A percentile compares a stretch with the other conserved stretches of the same genome.
Evolutionary conservation across 1,140 invertebrate species (phyloP).

Genomic region (Ceratina japonica): DNA sequence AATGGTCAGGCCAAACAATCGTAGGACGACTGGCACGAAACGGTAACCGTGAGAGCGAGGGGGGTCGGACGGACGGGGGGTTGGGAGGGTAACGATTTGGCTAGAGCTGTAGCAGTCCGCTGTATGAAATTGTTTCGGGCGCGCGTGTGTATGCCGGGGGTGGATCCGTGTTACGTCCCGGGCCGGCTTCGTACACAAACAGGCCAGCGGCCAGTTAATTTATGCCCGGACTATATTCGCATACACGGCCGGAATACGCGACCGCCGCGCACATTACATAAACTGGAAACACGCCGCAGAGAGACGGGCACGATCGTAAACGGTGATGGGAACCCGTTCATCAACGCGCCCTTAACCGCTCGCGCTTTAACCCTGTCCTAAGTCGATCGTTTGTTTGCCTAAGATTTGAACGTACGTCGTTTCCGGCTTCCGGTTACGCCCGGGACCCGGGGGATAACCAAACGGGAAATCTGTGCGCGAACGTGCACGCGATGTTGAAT

Average conservation of each 20-base stretch:
- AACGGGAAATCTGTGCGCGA: too few species aligned
- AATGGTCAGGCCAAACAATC: too few species aligned
- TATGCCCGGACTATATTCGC: constrained; percentile 61
- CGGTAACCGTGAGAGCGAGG: too few species aligned
- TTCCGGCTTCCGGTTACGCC: too few species aligned
- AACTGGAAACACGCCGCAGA: constrained; percentile 65
- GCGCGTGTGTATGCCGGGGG: background rate
- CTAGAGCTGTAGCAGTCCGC: background rate
- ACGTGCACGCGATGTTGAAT: too few species aligned
- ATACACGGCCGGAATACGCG: constrained; percentile 59
- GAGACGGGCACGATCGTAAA: constrained; percentile 52
- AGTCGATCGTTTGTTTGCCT: background rate
- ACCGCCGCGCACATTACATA: constrained; percentile 67
- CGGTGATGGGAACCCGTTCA: constrained; percentile 64
- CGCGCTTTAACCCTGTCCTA: constrained; percentile 43
- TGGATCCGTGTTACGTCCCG: constrained; percentile 3
- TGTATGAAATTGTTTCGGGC: constrained; percentile 39
- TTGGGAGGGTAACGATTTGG: constrained; percentile 29
- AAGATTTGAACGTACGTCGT: background rate
- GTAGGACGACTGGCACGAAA: too few species aligned
- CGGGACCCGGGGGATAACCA: too few species aligned
- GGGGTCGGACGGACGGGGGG: too few species aligned
- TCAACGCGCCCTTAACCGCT: constrained; percentile 64
- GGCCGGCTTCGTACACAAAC: constrained; percentile 22
- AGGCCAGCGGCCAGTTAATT: constrained; percentile 62